Percentiles rank a stretch among this genome's conserved stretches.
Conservation (phyloP, 2,888 invertebrate species). For the Entomobrya multifasciata region DNA sequence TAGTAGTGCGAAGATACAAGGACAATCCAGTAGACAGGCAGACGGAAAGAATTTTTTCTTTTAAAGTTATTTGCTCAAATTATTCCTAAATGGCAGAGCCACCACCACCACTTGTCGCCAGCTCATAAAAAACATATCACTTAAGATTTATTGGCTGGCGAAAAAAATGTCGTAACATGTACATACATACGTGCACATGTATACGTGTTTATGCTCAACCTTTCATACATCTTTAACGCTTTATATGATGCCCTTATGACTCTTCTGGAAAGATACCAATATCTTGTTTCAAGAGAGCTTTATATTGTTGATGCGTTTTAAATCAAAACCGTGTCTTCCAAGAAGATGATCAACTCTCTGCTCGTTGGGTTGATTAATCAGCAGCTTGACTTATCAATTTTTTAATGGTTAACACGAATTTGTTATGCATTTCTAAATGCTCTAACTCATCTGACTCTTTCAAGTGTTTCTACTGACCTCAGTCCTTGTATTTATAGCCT, state of each 20-base stretch:
- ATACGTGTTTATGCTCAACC: too few species aligned
- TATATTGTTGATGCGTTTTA: slow-evolving; percentile 11
- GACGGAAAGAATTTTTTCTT: not conserved
- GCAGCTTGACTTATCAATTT: slow-evolving; percentile 35
- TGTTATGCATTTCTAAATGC: slow-evolving; percentile 56
- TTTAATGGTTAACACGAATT: slow-evolving; percentile 59
- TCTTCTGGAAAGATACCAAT: not conserved
- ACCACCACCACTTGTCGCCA: slow-evolving; percentile 64
- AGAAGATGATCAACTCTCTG: not conserved
- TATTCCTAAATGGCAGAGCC: slow-evolving; percentile 62
- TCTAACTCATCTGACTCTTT: not conserved
- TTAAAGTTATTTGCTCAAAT: slow-evolving; percentile 59
- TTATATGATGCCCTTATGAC: slow-evolving; percentile 50
- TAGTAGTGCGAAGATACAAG: not conserved
- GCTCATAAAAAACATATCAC: slow-evolving; percentile 67
- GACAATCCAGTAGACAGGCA: not conserved
- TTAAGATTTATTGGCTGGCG: slow-evolving; percentile 66
- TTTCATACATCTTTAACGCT: not conserved
- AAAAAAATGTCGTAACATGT: slow-evolving; percentile 66
- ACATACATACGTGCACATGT: not conserved
- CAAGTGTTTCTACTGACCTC: slow-evolving; percentile 46
- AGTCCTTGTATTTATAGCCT: slow-evolving; percentile 38
- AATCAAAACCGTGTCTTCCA: slow-evolving; percentile 15
- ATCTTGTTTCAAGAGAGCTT: not conserved
- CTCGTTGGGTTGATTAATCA: not conserved